Evolutionary conservation across 2,888 invertebrate species (phyloP), one percentile per base, ranked within the genome.

Genomic region (Agonopterix arenella): DNA sequence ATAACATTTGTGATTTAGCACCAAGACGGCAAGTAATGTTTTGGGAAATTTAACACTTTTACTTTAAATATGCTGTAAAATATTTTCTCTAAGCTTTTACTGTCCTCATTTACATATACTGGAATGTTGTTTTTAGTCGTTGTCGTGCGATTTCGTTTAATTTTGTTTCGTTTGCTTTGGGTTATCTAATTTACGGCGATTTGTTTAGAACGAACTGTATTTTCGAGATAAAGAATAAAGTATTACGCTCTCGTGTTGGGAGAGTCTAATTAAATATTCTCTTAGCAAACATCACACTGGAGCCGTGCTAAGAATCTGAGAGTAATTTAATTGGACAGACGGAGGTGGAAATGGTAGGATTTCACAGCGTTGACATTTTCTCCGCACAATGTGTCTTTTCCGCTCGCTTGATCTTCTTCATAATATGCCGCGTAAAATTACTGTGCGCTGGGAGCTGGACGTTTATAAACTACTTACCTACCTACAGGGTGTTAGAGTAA

Each of bases 321-420:
- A 54, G 52, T 36, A 44, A 43, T 55, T 52, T 56, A 58, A 58
- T 58, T 58, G 53, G 53, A 53, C 56, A 28, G 28, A 28, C 4
- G 48, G 50, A 45, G 48, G 49, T 48, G 54, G 54, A 44, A 50
- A 28, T 49, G 47, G 36, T 36, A 48, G 49, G 41, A 46, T 46
- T 43, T 47, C 48, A 45, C 45, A 46, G 49, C 41, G 41, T 52
- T 52, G 55, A 52, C 54, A 53, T 56, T 53, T 45, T 11, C 52
- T 28, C 28, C 28, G 42, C 51, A 47, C 16, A 54, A 44, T 36
- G 49, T 47, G 43, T 16, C 11, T 54, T 52, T 55, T 51, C 54
- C 52, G 53, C 52, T 51, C 50, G 53, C 53, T 46, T 49, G 44
- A 50, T 48, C 45, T 47, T 28, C 28, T 5, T 28, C 28, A 28